These are phyloP conservation scores for Apostichopus leukothele DNA, from an alignment of 53 echinoderm and acorn worm species.

Conservation along the genomic window DNA sequence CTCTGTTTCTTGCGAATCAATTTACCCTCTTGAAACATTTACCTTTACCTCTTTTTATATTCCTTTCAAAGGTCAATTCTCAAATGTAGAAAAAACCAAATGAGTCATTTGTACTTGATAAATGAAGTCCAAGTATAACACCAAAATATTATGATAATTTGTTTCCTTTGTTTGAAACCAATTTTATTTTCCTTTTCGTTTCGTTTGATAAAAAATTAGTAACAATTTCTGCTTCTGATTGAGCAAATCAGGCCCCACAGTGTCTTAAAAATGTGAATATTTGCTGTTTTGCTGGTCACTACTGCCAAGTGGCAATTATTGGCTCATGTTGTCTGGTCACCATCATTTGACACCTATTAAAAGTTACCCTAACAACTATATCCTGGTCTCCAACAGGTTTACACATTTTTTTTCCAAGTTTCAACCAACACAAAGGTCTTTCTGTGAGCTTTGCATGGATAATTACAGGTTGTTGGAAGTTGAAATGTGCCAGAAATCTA, in stretches of 20 bases:
- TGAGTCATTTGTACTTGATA: no score
- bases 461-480: conserved; percentile 30
- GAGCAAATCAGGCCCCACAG: not conserved
- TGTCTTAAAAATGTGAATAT: conserved; percentile 1
- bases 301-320: not conserved
- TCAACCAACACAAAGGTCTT: conserved; percentile 2
- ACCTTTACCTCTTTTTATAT: no score
- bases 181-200: not conserved
- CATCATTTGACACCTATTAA: conserved; percentile 15
- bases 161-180: no score
- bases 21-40: no score
- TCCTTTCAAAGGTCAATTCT: no score
- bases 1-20: no score
- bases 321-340: conserved; percentile 11
- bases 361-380: not conserved
- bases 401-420: not conserved
- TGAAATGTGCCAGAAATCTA: conserved; percentile 15
- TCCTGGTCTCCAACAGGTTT: conserved; percentile 37
- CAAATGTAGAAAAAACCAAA: no score
- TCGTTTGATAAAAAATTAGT: not conserved
- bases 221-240: no score
- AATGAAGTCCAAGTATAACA: no score
- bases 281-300: not conserved
- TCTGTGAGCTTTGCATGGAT: not conserved
- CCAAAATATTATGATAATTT: no score